Evolutionary conservation across 2,113 vertebrate genomes (phyloP).

Genomic region (Bettongia penicillata): DNA sequence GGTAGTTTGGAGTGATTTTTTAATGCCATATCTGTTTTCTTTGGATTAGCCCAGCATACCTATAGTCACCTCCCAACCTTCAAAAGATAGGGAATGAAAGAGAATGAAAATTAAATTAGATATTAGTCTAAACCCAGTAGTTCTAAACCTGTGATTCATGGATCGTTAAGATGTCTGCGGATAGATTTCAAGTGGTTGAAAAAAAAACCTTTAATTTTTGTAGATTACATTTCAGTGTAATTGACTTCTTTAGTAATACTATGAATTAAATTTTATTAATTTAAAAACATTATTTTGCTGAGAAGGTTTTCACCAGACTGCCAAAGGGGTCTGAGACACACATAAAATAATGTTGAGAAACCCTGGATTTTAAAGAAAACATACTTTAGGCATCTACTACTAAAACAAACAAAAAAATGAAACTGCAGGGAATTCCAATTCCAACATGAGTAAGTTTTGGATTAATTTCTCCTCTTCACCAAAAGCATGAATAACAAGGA

Average conservation of each 20-base stretch:
- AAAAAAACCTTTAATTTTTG: background rate
- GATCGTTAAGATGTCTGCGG: background rate
- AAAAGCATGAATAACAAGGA: background rate
- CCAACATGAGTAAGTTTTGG: background rate
- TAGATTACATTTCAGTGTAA: background rate
- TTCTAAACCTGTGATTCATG: background rate
- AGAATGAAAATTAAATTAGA: slow-evolving; percentile 38
- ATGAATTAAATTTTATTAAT: background rate
- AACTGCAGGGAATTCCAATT: background rate
- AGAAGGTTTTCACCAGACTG: background rate
- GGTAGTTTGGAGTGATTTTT: slow-evolving; percentile 11
- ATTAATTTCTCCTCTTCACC: background rate
- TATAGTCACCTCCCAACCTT: slow-evolving; percentile 32
- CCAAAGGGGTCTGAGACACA: background rate
- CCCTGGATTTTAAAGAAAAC: background rate
- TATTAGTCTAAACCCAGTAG: slow-evolving; percentile 31
- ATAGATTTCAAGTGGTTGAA: background rate
- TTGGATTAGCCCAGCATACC: slow-evolving; percentile 34
- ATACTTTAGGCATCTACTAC: background rate
- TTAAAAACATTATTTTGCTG: background rate
- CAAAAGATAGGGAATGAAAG: slow-evolving; percentile 41
- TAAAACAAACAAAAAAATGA: background rate
- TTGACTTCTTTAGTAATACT: background rate
- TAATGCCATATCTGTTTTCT: background rate
- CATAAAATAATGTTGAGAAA: background rate